Evolutionary conservation across 2,113 vertebrate genomes (phyloP).

Genomic region (Regulus satrapa): DNA sequence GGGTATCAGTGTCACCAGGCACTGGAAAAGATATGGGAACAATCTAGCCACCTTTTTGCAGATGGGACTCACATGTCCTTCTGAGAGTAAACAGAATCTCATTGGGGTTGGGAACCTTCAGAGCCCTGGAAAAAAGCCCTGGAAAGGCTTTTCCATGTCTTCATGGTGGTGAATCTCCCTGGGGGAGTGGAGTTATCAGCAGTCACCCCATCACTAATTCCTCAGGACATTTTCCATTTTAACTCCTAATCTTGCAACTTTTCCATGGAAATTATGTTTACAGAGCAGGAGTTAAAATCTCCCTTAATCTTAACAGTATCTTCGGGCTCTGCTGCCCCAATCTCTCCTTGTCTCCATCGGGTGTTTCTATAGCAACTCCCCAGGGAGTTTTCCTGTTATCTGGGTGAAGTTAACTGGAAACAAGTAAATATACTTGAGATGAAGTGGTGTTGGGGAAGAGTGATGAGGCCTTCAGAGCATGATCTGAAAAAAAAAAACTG

Average conservation of each 20-base stretch:
- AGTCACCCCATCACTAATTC: not conserved
- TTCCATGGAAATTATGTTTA: not conserved
- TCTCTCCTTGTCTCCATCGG: not conserved
- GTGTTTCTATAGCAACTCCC: slow-evolving; percentile 50
- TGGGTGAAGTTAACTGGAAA: slow-evolving; percentile 52
- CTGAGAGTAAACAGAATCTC: not conserved
- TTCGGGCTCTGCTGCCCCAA: not conserved
- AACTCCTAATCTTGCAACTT: not conserved
- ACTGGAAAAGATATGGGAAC: not conserved
- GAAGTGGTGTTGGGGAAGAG: not conserved
- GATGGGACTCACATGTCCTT: not conserved
- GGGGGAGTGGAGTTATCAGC: not conserved
- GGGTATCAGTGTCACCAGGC: not conserved
- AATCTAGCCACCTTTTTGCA: not conserved
- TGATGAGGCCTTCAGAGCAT: not conserved
- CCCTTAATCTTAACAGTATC: not conserved
- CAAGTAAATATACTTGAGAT: slow-evolving; percentile 10
- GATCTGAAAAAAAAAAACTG: not conserved
- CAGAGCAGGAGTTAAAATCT: not conserved
- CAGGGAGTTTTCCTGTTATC: not conserved
- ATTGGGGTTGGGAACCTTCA: not conserved
- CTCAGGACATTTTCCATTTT: not conserved
- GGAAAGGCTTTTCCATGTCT: not conserved
- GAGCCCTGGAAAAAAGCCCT: not conserved
- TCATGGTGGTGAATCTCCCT: not conserved